Conservation (phyloP, 2,113 vertebrate genomes). For the Colius striatus region DNA sequence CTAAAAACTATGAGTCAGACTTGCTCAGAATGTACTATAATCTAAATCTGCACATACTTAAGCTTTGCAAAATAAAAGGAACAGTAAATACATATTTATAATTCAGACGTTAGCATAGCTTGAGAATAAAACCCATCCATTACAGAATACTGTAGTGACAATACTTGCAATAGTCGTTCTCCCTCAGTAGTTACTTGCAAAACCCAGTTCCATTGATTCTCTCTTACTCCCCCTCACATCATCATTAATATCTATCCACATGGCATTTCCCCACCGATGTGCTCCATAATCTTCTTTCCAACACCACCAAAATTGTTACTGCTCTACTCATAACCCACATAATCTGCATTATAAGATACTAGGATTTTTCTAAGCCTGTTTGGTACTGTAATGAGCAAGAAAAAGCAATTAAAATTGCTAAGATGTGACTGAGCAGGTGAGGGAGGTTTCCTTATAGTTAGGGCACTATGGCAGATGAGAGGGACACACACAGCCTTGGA, state of each 20-base stretch:
- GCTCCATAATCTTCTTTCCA: not conserved
- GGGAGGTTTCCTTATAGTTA: constrained; percentile 59
- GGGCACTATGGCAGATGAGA: constrained; percentile 61
- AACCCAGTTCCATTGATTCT: not conserved
- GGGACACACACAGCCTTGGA: constrained; percentile 61
- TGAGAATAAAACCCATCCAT: not conserved
- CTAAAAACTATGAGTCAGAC: constrained; percentile 46
- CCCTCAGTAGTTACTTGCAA: not conserved
- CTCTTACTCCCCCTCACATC: not conserved
- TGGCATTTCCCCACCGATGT: not conserved
- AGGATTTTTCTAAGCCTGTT: constrained; percentile 32
- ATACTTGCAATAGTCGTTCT: not conserved
- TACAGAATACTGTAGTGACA: not conserved
- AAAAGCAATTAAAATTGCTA: constrained; percentile 70
- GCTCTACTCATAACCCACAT: not conserved
- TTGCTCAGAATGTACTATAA: constrained; percentile 1
- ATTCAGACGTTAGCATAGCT: not conserved
- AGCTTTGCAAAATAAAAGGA: not conserved
- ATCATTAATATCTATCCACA: not conserved
- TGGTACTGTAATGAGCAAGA: constrained; percentile 9
- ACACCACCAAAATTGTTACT: not conserved
- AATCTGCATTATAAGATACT: not conserved
- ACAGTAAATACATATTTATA: not conserved
- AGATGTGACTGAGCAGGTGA: constrained; percentile 62
- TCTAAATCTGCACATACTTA: not conserved